Conservation (phyloP, 2,113 vertebrate species). For the Ahaetulla prasina region DNA sequence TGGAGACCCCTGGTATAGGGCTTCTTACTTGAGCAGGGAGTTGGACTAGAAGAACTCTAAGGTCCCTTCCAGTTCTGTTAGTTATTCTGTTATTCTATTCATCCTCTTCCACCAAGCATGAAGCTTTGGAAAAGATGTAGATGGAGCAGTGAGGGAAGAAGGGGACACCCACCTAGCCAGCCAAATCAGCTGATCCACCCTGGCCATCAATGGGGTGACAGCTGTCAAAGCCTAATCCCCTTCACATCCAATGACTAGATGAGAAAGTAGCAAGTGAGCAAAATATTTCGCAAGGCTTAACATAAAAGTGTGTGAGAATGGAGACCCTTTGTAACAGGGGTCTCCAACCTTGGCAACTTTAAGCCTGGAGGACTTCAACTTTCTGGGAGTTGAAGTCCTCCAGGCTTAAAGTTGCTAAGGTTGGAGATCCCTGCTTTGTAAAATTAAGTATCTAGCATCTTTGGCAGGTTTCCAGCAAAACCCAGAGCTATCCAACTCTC, state of each 20-base stretch:
- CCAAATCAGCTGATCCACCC: not conserved
- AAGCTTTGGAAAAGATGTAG: not conserved
- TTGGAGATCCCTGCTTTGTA: no score
- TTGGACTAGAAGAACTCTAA: not conserved
- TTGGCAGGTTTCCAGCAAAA: not conserved
- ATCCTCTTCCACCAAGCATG: not conserved
- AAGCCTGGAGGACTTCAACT: no score
- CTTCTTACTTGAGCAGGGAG: no score
- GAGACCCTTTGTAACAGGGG: no score
- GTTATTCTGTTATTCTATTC: not conserved
- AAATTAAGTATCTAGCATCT: not conserved
- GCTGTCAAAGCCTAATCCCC: not conserved
- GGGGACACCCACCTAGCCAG: not conserved
- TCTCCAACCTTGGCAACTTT: no score
- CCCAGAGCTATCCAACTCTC: not conserved
- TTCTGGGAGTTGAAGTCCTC: no score
- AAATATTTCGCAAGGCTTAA: not conserved
- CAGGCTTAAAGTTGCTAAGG: no score
- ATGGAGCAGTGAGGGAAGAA: not conserved
- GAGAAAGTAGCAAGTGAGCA: not conserved
- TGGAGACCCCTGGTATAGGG: no score
- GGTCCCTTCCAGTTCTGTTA: not conserved
- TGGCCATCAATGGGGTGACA: not conserved
- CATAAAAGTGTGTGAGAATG: not conserved
- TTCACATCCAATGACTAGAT: not conserved